Conservation (phyloP, 2,797 vertebrate genomes). For the Acanthopagrus latus region DNA sequence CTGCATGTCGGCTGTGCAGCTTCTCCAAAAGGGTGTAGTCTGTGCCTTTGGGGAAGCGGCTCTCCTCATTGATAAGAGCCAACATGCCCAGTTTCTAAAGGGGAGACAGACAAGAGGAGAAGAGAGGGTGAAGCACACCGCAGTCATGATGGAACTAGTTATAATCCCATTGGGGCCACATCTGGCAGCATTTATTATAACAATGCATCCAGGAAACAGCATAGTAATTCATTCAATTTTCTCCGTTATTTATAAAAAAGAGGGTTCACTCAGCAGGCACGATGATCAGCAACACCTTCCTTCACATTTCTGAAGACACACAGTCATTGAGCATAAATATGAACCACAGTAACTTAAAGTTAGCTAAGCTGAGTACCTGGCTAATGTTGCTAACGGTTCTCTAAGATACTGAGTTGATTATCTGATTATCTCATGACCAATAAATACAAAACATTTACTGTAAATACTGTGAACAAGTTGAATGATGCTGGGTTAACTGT, state of each 20-base stretch:
- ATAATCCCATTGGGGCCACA: constrained; percentile 57
- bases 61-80: constrained; percentile 95
- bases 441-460: no score
- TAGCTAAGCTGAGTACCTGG: no score
- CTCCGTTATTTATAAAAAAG: constrained; percentile 37
- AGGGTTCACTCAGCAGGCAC: constrained; percentile 23
- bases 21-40: constrained; percentile 95
- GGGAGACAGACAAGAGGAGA: constrained; percentile 57
- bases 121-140: constrained; percentile 54
- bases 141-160: constrained; percentile 72
- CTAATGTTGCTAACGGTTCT: no score
- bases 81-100: constrained; percentile 93
- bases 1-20: constrained; percentile 92
- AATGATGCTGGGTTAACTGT: no score
- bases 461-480: no score
- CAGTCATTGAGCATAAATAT: not conserved
- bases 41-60: constrained; percentile 95
- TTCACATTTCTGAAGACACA: constrained; percentile 20
- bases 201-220: constrained; percentile 58
- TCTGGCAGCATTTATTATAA: constrained; percentile 64
- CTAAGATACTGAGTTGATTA: no score
- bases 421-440: no score
- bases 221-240: constrained; percentile 44
- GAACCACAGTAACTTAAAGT: not conserved
- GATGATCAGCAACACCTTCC: constrained; percentile 14